Evolutionary conservation across 2,888 invertebrate genomes (phyloP).

Genomic region (Alitta virens): DNA sequence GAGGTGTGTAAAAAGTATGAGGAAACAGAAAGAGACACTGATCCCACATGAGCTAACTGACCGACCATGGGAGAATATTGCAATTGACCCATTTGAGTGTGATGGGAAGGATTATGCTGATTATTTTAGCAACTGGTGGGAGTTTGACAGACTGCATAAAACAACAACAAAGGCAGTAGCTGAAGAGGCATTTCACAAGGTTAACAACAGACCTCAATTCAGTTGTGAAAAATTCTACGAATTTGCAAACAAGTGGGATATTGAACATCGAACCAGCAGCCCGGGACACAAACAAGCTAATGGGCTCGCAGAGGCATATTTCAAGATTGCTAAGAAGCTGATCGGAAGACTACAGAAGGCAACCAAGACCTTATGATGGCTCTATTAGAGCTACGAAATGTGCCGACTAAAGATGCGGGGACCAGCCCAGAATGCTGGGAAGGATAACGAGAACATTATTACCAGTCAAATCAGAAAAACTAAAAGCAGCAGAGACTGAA

Average conservation of each 20-base stretch:
- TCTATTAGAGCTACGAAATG: not conserved
- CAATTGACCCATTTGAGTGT: not conserved
- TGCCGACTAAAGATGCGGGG: not conserved
- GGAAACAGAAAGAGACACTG: not conserved
- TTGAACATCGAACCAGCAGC: conserved; percentile 14
- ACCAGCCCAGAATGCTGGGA: conserved; percentile 1
- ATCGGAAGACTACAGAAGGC: not conserved
- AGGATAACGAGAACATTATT: not conserved
- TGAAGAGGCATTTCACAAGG: too few species aligned
- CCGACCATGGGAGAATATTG: not conserved
- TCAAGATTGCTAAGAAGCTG: not conserved
- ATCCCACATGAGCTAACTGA: not conserved
- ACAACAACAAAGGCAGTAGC: not conserved
- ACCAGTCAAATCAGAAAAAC: not conserved
- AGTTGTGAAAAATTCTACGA: conserved; percentile 25
- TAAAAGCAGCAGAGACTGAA: not conserved
- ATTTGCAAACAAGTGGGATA: conserved; percentile 27
- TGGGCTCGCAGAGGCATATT: not conserved
- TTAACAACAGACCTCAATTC: conserved; percentile 34
- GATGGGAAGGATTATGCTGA: not conserved
- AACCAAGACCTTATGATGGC: not conserved
- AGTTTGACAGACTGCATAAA: not conserved
- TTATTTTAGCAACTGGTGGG: not conserved
- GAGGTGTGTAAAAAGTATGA: not conserved
- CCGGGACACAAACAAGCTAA: not conserved